Percentiles rank a stretch among this genome's conserved stretches.
phyloP scores from a whole-genome alignment of 2,113 vertebrate genomes.

The Arvicanthis niloticus region DNA sequence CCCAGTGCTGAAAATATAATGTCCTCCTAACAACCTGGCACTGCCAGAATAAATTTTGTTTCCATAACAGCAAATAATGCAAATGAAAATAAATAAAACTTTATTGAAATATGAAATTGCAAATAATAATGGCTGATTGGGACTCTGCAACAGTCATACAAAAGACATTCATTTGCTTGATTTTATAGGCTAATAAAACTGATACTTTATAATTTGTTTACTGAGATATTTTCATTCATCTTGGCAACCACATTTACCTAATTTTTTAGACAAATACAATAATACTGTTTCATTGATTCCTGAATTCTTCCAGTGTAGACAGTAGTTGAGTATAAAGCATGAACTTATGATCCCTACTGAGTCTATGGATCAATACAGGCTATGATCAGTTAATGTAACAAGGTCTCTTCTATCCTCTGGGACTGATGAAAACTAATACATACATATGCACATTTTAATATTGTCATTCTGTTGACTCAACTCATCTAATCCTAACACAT shows the following conservation, averaged over 20 bases:
- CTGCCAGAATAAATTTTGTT: constrained; percentile 48
- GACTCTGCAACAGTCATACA: constrained; percentile 81
- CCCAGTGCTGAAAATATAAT: not conserved
- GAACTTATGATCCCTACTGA: not conserved
- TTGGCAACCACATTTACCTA: constrained; percentile 34
- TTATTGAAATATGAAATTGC: constrained; percentile 86
- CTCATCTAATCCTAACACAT: not conserved
- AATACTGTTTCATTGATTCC: not conserved
- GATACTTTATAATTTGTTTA: constrained; percentile 85
- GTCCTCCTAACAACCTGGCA: constrained; percentile 41
- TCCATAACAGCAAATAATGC: constrained; percentile 73
- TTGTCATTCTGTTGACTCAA: not conserved
- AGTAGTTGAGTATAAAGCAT: not conserved
- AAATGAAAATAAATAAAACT: constrained; percentile 87
- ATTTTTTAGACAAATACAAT: not conserved
- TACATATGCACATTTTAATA: not conserved
- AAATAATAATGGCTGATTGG: constrained; percentile 82
- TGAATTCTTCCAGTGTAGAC: not conserved
- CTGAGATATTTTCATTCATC: constrained; percentile 69
- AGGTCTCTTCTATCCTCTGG: not conserved
- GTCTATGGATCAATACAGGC: not conserved
- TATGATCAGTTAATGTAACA: not conserved
- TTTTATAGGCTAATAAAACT: constrained; percentile 84
- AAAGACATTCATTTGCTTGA: constrained; percentile 81
- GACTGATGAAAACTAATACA: not conserved